Evolutionary conservation across 2,888 invertebrate species (phyloP).

Genomic region (Coenonympha glycerion): DNA sequence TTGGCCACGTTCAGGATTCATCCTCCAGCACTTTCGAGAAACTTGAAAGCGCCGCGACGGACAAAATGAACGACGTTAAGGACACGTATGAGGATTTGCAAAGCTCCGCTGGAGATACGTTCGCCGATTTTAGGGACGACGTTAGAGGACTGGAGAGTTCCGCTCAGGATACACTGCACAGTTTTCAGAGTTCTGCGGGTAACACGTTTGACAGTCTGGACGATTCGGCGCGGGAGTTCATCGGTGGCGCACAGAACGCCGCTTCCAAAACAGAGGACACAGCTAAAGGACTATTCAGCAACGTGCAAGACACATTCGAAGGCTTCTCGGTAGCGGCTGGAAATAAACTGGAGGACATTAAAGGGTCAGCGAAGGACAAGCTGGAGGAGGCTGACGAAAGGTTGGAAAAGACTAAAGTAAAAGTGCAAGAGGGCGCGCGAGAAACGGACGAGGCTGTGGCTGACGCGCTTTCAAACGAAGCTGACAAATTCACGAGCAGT

Average conservation of each 20-base stretch:
- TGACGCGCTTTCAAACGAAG: constrained; percentile 49
- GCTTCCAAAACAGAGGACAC: constrained; percentile 42
- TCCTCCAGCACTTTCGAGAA: constrained; percentile 68
- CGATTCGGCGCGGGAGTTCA: constrained; percentile 55
- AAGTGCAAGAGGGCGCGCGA: constrained; percentile 35
- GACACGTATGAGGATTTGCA: constrained; percentile 65
- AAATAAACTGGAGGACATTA: constrained; percentile 63
- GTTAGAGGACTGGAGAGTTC: constrained; percentile 59
- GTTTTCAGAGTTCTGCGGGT: constrained; percentile 69
- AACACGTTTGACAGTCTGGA: constrained; percentile 69
- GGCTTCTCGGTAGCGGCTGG: constrained; percentile 68
- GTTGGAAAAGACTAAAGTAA: constrained; percentile 43
- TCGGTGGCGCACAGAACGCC: constrained; percentile 44
- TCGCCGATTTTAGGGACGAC: constrained; percentile 60
- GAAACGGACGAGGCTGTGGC: constrained; percentile 41
- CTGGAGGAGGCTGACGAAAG: constrained; percentile 47
- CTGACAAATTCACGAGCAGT: constrained; percentile 62
- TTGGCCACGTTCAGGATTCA: constrained; percentile 59
- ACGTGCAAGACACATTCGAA: constrained; percentile 55
- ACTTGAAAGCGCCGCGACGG: constrained; percentile 68
- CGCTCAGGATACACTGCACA: constrained; percentile 63
- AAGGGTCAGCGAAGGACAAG: constrained; percentile 44
- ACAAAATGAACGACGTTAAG: constrained; percentile 54
- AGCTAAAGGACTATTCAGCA: constrained; percentile 57
- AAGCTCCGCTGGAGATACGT: constrained; percentile 64